Conservation (phyloP, 2,888 invertebrate species). For the Mycogona germanica region DNA sequence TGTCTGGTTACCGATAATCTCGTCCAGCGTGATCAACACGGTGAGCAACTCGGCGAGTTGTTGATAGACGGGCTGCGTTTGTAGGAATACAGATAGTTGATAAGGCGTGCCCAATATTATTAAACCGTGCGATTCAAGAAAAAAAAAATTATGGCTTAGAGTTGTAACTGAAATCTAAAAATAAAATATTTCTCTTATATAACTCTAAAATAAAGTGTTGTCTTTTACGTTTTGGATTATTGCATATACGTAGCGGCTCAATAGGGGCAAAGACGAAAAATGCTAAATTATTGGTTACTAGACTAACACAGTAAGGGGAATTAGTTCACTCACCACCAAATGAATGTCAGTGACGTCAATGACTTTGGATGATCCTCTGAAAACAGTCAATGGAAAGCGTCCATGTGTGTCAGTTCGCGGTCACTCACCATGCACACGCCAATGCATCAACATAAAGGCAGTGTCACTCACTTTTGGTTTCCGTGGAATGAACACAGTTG, state of each 20-base stretch:
- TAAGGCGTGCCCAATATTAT: background rate
- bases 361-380: slow-evolving; percentile 31
- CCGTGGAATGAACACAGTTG: slow-evolving; percentile 57
- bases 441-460: background rate
- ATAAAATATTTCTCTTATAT: no score
- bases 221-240: no score
- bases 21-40: slow-evolving; percentile 49
- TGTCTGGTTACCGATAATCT: slow-evolving; percentile 44
- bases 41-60: slow-evolving; percentile 39
- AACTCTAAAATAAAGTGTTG: no score
- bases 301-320: no score
- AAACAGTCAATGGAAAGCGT: slow-evolving; percentile 16
- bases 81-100: background rate
- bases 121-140: background rate
- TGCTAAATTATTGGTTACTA: no score
- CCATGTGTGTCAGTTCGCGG: background rate
- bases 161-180: no score
- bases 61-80: slow-evolving; percentile 33
- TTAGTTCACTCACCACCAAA: no score
- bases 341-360: slow-evolving; percentile 36
- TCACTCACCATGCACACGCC: no score
- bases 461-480: slow-evolving; percentile 13
- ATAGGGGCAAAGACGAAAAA: no score
- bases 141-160: no score
- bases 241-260: no score